A percentile compares a stretch with the other conserved stretches of the same genome.
These are phyloP conservation scores for Caenorhabditis sulstoni DNA, from an alignment of 2,888 invertebrate species.

Conservation along the genomic window DNA sequence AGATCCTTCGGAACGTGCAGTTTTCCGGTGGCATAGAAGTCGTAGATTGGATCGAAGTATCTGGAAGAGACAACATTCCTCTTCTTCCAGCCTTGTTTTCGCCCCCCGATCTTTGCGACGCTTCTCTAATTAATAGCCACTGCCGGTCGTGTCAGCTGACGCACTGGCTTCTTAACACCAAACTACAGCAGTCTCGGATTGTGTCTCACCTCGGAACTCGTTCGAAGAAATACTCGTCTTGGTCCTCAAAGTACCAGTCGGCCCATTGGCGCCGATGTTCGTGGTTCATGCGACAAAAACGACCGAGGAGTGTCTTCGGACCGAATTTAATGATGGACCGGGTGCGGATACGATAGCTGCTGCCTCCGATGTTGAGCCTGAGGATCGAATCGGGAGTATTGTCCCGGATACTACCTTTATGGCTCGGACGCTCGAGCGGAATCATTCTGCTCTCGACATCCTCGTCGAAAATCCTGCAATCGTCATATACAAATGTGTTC, in stretches of 20 bases:
- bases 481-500: neutral
- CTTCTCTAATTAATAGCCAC: conserved; percentile 24
- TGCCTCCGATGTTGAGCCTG: conserved; percentile 79
- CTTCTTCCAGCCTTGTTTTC: conserved; percentile 19
- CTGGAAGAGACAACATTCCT: conserved; percentile 68
- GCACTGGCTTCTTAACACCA: conserved; percentile 9
- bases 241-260: conserved; percentile 78
- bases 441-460: conserved; percentile 72
- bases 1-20: conserved; percentile 80
- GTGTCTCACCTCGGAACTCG: conserved; percentile 77
- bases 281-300: conserved; percentile 78
- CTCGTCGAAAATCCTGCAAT: conserved; percentile 61
- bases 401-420: conserved; percentile 66
- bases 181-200: conserved; percentile 29
- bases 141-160: conserved; percentile 36
- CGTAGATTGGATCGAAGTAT: conserved; percentile 80
- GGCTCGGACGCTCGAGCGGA: conserved; percentile 66
- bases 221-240: conserved; percentile 79
- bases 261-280: conserved; percentile 79
- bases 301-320: conserved; percentile 73
- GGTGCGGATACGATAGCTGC: conserved; percentile 77
- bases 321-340: conserved; percentile 77
- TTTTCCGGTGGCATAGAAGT: conserved; percentile 79
- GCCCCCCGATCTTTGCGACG: neutral
- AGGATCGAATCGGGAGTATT: conserved; percentile 74